Evolutionary conservation across 2,113 vertebrate species (phyloP).

Genomic region (Cheilinus undulatus): DNA sequence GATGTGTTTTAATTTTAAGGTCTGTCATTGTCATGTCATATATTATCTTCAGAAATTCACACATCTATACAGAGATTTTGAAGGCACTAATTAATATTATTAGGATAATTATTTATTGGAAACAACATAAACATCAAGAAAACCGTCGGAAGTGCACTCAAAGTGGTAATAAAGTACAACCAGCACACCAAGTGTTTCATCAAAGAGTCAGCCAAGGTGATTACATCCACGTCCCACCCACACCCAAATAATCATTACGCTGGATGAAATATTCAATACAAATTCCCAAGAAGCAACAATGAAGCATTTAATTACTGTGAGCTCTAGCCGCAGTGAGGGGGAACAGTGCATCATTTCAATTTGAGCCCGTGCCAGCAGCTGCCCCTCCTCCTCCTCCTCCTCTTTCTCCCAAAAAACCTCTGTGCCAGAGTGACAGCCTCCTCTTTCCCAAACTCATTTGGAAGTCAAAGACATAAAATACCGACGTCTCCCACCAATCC

Average conservation of each 20-base stretch:
- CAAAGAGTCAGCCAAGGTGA: slow-evolving; percentile 80
- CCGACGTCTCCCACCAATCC: slow-evolving; percentile 78
- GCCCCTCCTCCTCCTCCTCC: slow-evolving; percentile 47
- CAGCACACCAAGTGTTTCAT: slow-evolving; percentile 76
- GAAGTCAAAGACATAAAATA: slow-evolving; percentile 80
- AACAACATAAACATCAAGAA: slow-evolving; percentile 37
- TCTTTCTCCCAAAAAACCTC: slow-evolving; percentile 65
- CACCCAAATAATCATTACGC: slow-evolving; percentile 85
- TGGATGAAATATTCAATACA: slow-evolving; percentile 81
- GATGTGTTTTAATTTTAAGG: slow-evolving; percentile 43
- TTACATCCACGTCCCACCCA: slow-evolving; percentile 78
- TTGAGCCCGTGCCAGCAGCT: slow-evolving; percentile 76
- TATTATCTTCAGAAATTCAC: not conserved
- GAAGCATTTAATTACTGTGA: slow-evolving; percentile 85
- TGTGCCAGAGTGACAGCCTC: slow-evolving; percentile 71
- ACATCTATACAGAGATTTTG: not conserved
- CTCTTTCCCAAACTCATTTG: slow-evolving; percentile 80
- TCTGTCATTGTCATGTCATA: slow-evolving; percentile 11
- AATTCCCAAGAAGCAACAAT: slow-evolving; percentile 86
- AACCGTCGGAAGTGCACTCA: slow-evolving; percentile 62
- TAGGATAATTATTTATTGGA: no score
- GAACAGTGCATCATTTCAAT: slow-evolving; percentile 84
- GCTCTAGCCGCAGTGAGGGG: slow-evolving; percentile 78
- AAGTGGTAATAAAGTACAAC: slow-evolving; percentile 48
- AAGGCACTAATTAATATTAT: slow-evolving; percentile 15